A percentile compares a stretch with the other conserved stretches of the same genome.
These are phyloP conservation scores for Abscondita cerata DNA, from an alignment of 2,888 invertebrate genomes.

Conservation along the genomic window DNA sequence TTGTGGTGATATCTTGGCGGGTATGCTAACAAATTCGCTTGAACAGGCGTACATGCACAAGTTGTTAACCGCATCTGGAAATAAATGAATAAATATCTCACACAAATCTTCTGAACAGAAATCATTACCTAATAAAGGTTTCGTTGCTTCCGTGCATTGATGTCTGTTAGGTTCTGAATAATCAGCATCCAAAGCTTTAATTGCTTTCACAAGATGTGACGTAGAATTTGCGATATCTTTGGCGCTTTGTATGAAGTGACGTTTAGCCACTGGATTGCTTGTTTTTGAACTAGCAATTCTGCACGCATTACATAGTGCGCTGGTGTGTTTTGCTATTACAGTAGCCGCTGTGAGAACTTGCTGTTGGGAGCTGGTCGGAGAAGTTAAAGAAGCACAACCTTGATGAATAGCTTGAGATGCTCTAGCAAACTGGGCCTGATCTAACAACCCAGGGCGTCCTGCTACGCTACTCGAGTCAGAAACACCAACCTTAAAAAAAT, in stretches of 20 bases:
- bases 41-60: slow-evolving; percentile 93
- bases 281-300: slow-evolving; percentile 91
- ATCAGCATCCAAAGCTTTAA: slow-evolving; percentile 87
- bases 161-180: slow-evolving; percentile 79
- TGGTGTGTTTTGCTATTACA: slow-evolving; percentile 94
- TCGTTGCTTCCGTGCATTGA: slow-evolving; percentile 79
- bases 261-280: slow-evolving; percentile 87
- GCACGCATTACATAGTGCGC: slow-evolving; percentile 94
- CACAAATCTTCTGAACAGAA: not conserved
- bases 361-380: slow-evolving; percentile 76
- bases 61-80: slow-evolving; percentile 83
- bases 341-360: slow-evolving; percentile 92
- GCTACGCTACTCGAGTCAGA: slow-evolving; percentile 90
- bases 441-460: slow-evolving; percentile 87
- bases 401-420: slow-evolving; percentile 90
- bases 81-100: slow-evolving; percentile 9
- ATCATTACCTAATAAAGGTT: slow-evolving; percentile 68
- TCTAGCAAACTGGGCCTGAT: slow-evolving; percentile 85
- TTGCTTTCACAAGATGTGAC: slow-evolving; percentile 91
- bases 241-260: slow-evolving; percentile 97
- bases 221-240: slow-evolving; percentile 98
- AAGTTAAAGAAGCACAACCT: slow-evolving; percentile 82
- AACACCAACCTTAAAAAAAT: slow-evolving; percentile 85
- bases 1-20: slow-evolving; percentile 87
- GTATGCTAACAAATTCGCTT: slow-evolving; percentile 91